Evolutionary conservation across 2,113 vertebrate species (phyloP).

Genomic region (Datnioides undecimradiatus): DNA sequence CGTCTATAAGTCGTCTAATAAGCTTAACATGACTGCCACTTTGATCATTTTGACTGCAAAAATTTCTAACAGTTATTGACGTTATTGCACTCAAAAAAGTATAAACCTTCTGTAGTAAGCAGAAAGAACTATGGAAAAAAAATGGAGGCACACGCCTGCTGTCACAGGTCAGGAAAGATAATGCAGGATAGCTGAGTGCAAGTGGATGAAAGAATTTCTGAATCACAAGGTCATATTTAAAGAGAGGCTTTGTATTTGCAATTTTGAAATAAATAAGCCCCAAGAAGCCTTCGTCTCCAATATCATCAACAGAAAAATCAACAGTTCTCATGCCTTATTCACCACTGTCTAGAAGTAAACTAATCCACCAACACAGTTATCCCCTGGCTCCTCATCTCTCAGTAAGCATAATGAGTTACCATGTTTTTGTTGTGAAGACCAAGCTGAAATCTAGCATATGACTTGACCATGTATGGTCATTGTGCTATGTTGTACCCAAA

Average conservation of each 20-base stretch:
- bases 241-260: not conserved
- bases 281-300: not conserved
- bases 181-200: not conserved
- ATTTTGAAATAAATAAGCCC: not conserved
- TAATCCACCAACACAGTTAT: too few species aligned
- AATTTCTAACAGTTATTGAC: not conserved
- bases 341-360: not conserved
- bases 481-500: too few species aligned
- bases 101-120: not conserved
- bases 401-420: not conserved
- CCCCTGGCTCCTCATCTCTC: not conserved
- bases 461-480: not conserved
- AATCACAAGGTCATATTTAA: not conserved
- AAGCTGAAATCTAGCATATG: not conserved
- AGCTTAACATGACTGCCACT: not conserved
- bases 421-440: not conserved
- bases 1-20: not conserved
- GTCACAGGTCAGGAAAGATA: not conserved
- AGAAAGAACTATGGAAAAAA: not conserved
- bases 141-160: not conserved
- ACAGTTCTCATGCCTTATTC: not conserved
- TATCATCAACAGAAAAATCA: not conserved
- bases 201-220: not conserved
- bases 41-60: not conserved
- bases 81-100: not conserved